phyloP scores from a whole-genome alignment of 2,113 vertebrate species.

The Mixornis gularis region DNA sequence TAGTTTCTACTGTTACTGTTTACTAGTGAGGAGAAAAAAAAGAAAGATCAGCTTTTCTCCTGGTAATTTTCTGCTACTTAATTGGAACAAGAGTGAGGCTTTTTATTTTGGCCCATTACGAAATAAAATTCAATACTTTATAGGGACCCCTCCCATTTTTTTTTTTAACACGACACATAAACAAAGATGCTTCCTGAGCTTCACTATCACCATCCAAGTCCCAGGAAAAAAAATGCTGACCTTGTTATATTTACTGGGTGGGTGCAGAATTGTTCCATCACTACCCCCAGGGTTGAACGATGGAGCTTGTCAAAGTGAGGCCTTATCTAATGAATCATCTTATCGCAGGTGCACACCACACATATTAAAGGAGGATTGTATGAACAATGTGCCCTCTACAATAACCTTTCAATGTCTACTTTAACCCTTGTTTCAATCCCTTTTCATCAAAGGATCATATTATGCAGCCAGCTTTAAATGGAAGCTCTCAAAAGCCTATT shows the following conservation, averaged over 20 bases:
- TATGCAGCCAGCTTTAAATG: slow-evolving; percentile 76
- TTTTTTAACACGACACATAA: slow-evolving; percentile 53
- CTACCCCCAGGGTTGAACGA: slow-evolving; percentile 96
- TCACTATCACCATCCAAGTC: slow-evolving; percentile 43
- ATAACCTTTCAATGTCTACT: slow-evolving; percentile 86
- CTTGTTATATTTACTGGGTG: slow-evolving; percentile 95
- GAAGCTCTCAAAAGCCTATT: slow-evolving; percentile 76
- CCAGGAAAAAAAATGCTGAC: slow-evolving; percentile 87
- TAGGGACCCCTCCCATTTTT: background rate
- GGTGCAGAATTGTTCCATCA: slow-evolving; percentile 96
- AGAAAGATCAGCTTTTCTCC: background rate
- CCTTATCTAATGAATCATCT: slow-evolving; percentile 99
- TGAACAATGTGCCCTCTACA: slow-evolving; percentile 87
- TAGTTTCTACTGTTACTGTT: background rate
- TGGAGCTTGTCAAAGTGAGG: slow-evolving; percentile 93
- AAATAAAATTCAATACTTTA: background rate
- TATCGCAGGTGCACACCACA: slow-evolving; percentile 93
- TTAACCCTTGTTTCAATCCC: slow-evolving; percentile 87
- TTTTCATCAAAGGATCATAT: slow-evolving; percentile 80
- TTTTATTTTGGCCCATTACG: background rate
- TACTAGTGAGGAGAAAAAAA: background rate
- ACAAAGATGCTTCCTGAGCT: slow-evolving; percentile 69
- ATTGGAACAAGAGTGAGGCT: background rate
- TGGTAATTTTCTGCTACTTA: background rate
- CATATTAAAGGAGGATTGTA: slow-evolving; percentile 92